A percentile compares a stretch with the other conserved stretches of the same genome.
Evolutionary conservation across 2,797 vertebrate species (phyloP).

Genomic region (Pseudomugil gertrudae): DNA sequence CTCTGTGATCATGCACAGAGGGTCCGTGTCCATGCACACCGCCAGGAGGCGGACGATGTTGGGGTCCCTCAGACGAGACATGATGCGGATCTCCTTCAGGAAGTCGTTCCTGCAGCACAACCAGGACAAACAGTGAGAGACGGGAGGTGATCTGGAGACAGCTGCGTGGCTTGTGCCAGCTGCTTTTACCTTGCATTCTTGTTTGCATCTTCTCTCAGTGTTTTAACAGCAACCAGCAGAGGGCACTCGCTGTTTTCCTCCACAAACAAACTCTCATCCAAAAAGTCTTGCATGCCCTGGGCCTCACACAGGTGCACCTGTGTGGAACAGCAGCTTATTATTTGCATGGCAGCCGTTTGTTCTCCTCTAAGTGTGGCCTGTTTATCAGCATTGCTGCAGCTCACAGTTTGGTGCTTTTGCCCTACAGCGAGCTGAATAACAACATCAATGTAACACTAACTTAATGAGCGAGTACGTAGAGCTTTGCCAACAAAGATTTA

Average conservation of each 20-base stretch:
- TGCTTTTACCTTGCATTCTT: constrained; percentile 89
- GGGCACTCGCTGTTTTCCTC: constrained; percentile 76
- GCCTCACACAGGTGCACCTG: constrained; percentile 98
- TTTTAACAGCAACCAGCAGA: constrained; percentile 95
- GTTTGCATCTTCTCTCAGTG: constrained; percentile 93
- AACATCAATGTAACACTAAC: constrained; percentile 11
- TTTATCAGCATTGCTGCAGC: constrained; percentile 8
- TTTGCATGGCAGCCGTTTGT: constrained; percentile 35
- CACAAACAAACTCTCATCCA: constrained; percentile 84
- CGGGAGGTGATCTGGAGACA: background rate
- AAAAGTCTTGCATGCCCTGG: constrained; percentile 91
- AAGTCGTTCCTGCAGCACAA: constrained; percentile 92
- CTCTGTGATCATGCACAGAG: constrained; percentile 98
- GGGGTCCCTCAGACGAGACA: constrained; percentile 94
- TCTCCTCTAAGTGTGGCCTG: constrained; percentile 24
- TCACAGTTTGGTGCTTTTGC: constrained; percentile 24
- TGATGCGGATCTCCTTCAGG: constrained; percentile 98
- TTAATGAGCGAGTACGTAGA: background rate
- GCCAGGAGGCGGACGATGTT: constrained; percentile 96
- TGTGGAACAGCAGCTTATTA: constrained; percentile 28
- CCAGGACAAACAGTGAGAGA: background rate
- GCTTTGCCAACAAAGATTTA: constrained; percentile 24
- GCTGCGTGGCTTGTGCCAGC: background rate
- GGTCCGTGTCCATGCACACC: constrained; percentile 92
- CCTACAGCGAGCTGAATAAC: background rate